A percentile compares a stretch with the other conserved stretches of the same genome.
Conservation (phyloP, 2,888 invertebrate genomes). For the Hypercompe scribonia region DNA sequence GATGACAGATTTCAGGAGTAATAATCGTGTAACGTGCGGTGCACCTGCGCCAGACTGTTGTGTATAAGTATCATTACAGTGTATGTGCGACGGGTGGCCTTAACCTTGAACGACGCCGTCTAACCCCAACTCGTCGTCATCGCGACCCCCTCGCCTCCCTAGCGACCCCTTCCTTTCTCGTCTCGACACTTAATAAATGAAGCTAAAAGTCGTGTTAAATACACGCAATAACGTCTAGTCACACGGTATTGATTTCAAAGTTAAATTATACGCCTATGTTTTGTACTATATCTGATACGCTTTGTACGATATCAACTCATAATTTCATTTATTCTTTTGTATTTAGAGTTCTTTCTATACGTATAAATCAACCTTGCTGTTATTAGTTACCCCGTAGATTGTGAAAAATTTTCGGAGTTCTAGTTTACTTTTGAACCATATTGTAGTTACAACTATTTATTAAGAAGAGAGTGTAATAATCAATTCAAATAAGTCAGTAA, state of each 20-base stretch:
- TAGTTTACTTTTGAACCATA: neutral
- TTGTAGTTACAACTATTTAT: too few species aligned
- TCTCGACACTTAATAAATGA: constrained; percentile 70
- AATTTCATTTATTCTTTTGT: neutral
- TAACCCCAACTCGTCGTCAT: constrained; percentile 70
- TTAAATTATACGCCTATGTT: constrained; percentile 20
- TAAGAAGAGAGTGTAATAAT: neutral
- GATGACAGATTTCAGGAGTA: neutral
- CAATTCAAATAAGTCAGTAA: too few species aligned
- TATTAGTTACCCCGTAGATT: neutral
- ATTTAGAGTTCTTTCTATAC: neutral
- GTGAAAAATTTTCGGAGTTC: neutral
- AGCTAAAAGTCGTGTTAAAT: constrained; percentile 70
- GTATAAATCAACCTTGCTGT: neutral
- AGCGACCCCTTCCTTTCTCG: constrained; percentile 60
- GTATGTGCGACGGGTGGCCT: constrained; percentile 70
- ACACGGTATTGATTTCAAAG: constrained; percentile 47
- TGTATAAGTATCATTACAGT: constrained; percentile 59
- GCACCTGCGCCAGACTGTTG: constrained; percentile 31
- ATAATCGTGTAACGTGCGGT: constrained; percentile 1
- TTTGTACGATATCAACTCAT: neutral
- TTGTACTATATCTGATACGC: neutral
- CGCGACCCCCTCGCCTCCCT: constrained; percentile 59
- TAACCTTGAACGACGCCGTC: constrained; percentile 84
- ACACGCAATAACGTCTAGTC: constrained; percentile 60